Base-by-base conservation (phyloP, 2,888 invertebrate species). In the Leuctra nigra region DNA sequence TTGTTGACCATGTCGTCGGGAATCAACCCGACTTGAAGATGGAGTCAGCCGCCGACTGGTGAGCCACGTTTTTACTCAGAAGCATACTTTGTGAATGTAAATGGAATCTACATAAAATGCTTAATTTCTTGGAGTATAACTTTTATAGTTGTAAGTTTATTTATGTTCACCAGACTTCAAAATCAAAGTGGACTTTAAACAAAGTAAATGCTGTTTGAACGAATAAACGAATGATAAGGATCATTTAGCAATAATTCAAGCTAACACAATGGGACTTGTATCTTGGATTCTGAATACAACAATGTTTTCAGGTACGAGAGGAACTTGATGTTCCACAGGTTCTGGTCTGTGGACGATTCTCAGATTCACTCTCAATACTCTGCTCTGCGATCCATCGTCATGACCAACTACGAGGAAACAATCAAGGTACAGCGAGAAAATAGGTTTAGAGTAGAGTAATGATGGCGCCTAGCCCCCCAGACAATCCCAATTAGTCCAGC, bases 261-360 rank as follows among this genome's bases (percentile, higher is more conserved):
- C n/a, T n/a, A n/a, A n/a, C n/a, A n/a, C n/a, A n/a, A n/a, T n/a
- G n/a, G n/a, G n/a, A n/a, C n/a, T n/a, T n/a, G n/a, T n/a, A n/a
- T n/a, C n/a, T n/a, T n/a, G n/a, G n/a, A n/a, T n/a, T n/a, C n/a
- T n/a, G n/a, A n/a, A n/a, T n/a, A n/a, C n/a, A n/a, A n/a, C n/a
- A n/a, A n/a, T n/a, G n/a, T n/a, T n/a, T n/a, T 13, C 63, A 83
- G 83, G 83, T 90, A 90, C 68, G 86, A 87, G 69, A 77, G 79
- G 56, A 80, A 78, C 59, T 72, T 88, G 23, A 78, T 81, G 71
- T 88, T 88, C 66, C 88, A 88, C 66, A 82, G 96, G 66, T 97
- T 96, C 74, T 99, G 98, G 98, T 97, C 97, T 0, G 94, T 99
- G 1, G 99, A 99, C 69, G 98, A 99, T 73, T 83, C 81, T 16